Percentiles rank a stretch among this genome's conserved stretches.
Conservation (phyloP, 2,113 vertebrate genomes). For the Chunga burmeisteri region DNA sequence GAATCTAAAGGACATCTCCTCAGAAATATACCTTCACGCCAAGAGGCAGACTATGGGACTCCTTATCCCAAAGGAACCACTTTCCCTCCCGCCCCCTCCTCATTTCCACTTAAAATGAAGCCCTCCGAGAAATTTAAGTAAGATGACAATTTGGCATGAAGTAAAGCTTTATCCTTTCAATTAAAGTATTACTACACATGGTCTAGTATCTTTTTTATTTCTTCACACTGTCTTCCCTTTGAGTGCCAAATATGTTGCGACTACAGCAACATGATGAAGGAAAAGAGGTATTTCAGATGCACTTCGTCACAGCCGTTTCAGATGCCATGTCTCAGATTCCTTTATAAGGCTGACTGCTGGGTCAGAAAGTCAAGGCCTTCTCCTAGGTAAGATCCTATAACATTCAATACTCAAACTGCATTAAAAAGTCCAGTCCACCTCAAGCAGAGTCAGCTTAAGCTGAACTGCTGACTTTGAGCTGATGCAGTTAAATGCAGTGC, state of each 20-base stretch:
- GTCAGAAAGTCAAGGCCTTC: background rate
- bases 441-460: background rate
- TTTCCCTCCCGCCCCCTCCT: no score
- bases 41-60: background rate
- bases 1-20: background rate
- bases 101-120: background rate
- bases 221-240: background rate
- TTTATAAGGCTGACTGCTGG: background rate
- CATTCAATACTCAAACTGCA: background rate
- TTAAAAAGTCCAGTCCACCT: background rate
- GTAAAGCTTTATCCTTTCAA: background rate
- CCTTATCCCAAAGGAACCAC: background rate
- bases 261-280: background rate
- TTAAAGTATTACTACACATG: background rate
- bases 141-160: background rate
- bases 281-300: background rate
- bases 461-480: background rate
- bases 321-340: background rate
- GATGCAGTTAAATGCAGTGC: background rate
- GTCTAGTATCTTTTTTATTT: background rate
- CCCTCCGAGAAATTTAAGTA: background rate
- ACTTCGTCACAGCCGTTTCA: background rate
- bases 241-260: background rate
- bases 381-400: background rate
- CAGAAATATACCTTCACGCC: background rate